Evolutionary conservation across 2,113 vertebrate genomes (phyloP).

Genomic region (Mustelus asterias): DNA sequence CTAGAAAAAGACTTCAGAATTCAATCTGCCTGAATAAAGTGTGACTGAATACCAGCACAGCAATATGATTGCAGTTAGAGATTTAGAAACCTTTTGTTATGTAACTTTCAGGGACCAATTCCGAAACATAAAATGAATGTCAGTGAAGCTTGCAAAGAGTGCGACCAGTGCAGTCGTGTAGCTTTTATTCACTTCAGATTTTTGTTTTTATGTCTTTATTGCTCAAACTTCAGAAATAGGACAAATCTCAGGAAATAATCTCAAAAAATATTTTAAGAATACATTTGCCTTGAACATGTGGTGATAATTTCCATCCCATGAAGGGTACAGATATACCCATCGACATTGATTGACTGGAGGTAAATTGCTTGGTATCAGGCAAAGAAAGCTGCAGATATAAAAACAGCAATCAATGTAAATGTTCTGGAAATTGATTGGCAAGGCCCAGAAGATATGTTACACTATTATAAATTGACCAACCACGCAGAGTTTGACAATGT

Average conservation of each 20-base stretch:
- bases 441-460: conserved; percentile 70
- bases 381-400: conserved; percentile 70
- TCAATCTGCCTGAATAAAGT: neutral
- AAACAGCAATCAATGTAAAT: conserved; percentile 76
- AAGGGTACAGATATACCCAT: conserved; percentile 56
- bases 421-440: conserved; percentile 76
- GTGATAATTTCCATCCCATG: conserved; percentile 24
- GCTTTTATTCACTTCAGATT: neutral
- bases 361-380: conserved; percentile 72
- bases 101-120: neutral
- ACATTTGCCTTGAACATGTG: neutral
- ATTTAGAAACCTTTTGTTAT: neutral
- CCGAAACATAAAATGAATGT: neutral
- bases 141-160: neutral
- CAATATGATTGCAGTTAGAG: neutral
- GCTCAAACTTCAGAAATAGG: neutral
- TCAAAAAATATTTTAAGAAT: conserved; percentile 19
- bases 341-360: conserved; percentile 76
- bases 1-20: neutral
- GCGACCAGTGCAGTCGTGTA: neutral
- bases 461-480: conserved; percentile 78
- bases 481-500: conserved; percentile 72
- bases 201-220: neutral
- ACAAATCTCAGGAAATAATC: conserved; percentile 4
- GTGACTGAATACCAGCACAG: neutral